Conservation (phyloP, 2,888 invertebrate species). For the Metopia argyrocephala region DNA sequence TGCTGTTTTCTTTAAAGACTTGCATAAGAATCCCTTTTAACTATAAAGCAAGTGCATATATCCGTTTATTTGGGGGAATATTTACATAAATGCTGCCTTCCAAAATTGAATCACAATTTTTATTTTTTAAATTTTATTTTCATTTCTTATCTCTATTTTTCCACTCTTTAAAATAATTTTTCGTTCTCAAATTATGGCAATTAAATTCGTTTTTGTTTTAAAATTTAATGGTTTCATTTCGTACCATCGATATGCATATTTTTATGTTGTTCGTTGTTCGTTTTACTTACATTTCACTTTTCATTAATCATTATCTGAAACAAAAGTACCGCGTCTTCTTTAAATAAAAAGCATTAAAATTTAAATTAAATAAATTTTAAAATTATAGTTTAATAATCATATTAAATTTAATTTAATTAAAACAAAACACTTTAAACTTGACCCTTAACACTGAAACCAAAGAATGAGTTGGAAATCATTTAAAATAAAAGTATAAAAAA, state of each 20-base stretch:
- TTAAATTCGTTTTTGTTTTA: slow-evolving; percentile 21
- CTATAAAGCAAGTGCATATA: no score
- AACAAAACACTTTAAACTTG: slow-evolving; percentile 44
- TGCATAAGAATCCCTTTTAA: no score
- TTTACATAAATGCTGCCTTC: neutral
- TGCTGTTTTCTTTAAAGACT: no score
- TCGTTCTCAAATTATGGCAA: neutral
- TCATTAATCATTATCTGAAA: slow-evolving; percentile 45
- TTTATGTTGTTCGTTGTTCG: neutral
- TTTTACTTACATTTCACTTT: slow-evolving; percentile 8
- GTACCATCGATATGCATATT: neutral
- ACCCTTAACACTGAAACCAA: slow-evolving; percentile 44
- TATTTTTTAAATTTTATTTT: no score
- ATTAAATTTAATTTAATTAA: slow-evolving; percentile 56
- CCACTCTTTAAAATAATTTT: neutral
- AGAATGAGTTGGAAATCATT: no score
- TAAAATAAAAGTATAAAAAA: slow-evolving; percentile 29
- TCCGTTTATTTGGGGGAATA: neutral
- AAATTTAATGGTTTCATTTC: neutral
- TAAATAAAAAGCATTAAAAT: neutral
- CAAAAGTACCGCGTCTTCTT: neutral
- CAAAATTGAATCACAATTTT: no score
- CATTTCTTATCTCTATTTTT: neutral
- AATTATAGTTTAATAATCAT: slow-evolving; percentile 43
- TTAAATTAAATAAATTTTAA: slow-evolving; percentile 18